Percentiles rank a stretch among this genome's conserved stretches.
These are phyloP conservation scores for Rhinophrynus dorsalis DNA, from an alignment of 2,797 vertebrate genomes.

Conservation along the genomic window DNA sequence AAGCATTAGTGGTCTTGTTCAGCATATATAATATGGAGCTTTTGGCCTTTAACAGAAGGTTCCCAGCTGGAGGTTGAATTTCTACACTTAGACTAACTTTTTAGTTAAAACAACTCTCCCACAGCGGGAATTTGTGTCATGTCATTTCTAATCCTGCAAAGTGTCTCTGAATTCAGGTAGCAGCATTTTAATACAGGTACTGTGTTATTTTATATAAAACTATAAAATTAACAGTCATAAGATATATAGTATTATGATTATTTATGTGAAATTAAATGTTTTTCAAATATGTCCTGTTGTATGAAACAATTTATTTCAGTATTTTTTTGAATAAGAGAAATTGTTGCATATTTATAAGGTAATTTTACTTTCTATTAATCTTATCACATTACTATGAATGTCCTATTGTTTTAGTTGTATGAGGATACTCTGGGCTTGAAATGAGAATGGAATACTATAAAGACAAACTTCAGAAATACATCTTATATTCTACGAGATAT, in stretches of 20 bases:
- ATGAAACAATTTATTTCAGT: not conserved
- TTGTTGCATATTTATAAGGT: not conserved
- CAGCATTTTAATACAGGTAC: constrained; percentile 1
- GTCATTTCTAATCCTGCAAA: constrained; percentile 10
- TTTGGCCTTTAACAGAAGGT: constrained; percentile 49
- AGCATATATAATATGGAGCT: constrained; percentile 46
- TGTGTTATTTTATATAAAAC: not conserved
- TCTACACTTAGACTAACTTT: constrained; percentile 43
- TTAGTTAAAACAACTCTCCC: constrained; percentile 38
- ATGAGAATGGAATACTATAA: too few species aligned
- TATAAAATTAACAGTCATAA: too few species aligned
- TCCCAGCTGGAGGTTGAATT: constrained; percentile 41
- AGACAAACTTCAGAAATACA: too few species aligned
- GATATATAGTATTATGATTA: not conserved
- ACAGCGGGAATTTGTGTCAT: constrained; percentile 24
- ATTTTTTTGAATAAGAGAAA: not conserved
- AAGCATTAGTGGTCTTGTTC: constrained; percentile 45
- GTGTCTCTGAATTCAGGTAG: constrained; percentile 10
- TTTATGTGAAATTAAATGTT: not conserved
- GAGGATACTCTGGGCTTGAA: too few species aligned
- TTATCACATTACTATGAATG: too few species aligned
- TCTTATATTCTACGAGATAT: too few species aligned
- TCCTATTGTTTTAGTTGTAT: too few species aligned
- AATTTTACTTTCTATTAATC: constrained; percentile 9
- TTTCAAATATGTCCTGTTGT: not conserved